Base-by-base conservation (phyloP, 2,113 vertebrate genomes). In the Neolamprologus toae region DNA sequence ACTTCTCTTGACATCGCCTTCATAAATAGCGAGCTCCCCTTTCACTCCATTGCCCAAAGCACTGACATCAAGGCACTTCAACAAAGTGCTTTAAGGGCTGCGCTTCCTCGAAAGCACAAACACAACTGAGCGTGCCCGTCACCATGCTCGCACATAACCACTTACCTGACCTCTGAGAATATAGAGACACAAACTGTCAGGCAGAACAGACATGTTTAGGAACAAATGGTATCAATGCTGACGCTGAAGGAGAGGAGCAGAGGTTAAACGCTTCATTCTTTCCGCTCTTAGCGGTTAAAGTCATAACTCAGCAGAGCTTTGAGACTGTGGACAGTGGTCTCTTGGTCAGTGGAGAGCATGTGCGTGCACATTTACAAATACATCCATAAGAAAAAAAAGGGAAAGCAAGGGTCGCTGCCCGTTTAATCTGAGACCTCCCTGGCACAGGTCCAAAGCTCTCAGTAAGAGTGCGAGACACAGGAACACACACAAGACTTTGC, bases 71-170 rank as follows among this genome's bases (percentile, higher is more conserved):
- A 76, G 78, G 61, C 40, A 89, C 83, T 88, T 86, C 73, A 80
- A 66, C 28, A 16, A 40, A 51, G 42, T 51, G 61, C 31, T 63
- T 71, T 4, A 37, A 83, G 88, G 73, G 26, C 28, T 35, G 23
- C 1, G 9, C 63, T 95, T 95, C 93, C 86, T 95, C 82, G 90
- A 95, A 92, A 95, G 93, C 92, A 86, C 71, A 87, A 93, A 85
- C 33, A 26, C 35, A 12, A 86, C 84, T 11, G 55, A 90, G 80
- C 37, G 4, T 84, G 79, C 83, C 37, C 3, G 21, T 47, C 57
- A 57, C 57, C 10, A 71, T 35, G 16, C 12, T 79, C 85, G 59
- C 55, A 33, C 47, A 82, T 8, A 85, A 63, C 73, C 23, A n/a
- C 85, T 91, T 83, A 93, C 85, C 37, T 92, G 90, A 94, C 68